Base-by-base conservation (phyloP, 1,140 invertebrate genomes). In the Eciton burchellii region DNA sequence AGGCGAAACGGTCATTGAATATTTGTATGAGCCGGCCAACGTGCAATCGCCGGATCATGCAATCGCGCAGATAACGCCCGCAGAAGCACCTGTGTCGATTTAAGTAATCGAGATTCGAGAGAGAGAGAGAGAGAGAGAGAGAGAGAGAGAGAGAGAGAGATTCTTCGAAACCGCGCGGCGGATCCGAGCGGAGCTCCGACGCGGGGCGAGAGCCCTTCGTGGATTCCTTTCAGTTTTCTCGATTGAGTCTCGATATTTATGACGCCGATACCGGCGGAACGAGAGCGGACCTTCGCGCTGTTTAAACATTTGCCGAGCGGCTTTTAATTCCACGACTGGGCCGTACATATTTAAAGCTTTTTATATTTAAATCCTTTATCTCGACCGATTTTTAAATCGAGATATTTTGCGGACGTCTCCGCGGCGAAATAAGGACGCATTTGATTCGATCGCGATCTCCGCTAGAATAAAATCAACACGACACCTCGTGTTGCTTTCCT, bases 1-100 rank as follows among this genome's bases (percentile, higher is more conserved):
- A 63, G 60, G 77, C n/a, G 52, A 83, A 85, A 81, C 43, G 85
- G 84, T 89, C 86, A 89, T 92, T 89, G 90, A 91, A 92, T 92
- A 92, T 93, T 91, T 93, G n/a, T n/a, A 92, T 91, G 90, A 91
- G 49, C 73, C 82, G 24, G 81, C 82, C 91, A 89, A 91, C 86
- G n/a, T n/a, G n/a, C n/a, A n/a, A 88, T 83, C 87, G 77, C 47
- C 62, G 68, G 52, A 84, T 89, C 89, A 87, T 89, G 89, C 91
- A 89, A 89, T 77, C 84, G 63, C 77, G 56, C 41, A 88, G 85
- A 92, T 90, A 90, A 84, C 82, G 71, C 59, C 88, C n/a, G n/a
- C n/a, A n/a, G 26, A 77, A 85, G 79, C 89, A 88, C 70, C 88
- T 74, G 83, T 83, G 89, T 85, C 86, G 88, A 85, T 89, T 89